Conservation (phyloP, 2,113 vertebrate species). For the Synodontis membranacea region DNA sequence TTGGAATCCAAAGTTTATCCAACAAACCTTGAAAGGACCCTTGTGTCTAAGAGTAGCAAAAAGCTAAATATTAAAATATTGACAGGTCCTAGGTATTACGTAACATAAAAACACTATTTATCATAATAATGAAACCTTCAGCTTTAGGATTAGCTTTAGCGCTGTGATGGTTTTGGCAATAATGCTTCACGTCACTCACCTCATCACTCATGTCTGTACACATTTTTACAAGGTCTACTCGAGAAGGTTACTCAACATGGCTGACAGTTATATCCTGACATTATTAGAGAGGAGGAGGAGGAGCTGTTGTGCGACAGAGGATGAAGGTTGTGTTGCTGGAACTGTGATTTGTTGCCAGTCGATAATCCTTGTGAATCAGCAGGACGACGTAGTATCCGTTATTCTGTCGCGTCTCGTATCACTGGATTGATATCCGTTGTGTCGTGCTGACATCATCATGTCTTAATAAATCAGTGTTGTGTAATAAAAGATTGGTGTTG, state of each 20-base stretch:
- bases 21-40: neutral
- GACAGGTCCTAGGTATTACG: neutral
- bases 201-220: neutral
- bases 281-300: conserved; percentile 17
- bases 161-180: neutral
- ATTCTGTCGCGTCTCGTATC: neutral
- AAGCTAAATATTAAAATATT: neutral
- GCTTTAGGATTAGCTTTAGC: neutral
- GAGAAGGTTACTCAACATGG: conserved; percentile 7
- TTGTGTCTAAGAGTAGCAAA: neutral
- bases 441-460: neutral
- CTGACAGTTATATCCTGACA: conserved; percentile 10
- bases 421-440: neutral
- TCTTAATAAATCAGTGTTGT: neutral
- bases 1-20: neutral
- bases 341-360: conserved; percentile 45
- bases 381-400: conserved; percentile 29
- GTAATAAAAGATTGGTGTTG: neutral
- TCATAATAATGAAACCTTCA: neutral
- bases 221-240: conserved; percentile 7
- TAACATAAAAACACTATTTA: neutral
- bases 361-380: conserved; percentile 52
- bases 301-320: conserved; percentile 17
- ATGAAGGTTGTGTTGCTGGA: conserved; percentile 44
- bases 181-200: neutral